Percentiles rank a stretch among this genome's conserved stretches.
These are phyloP conservation scores for Gila robusta DNA, from an alignment of 2,797 vertebrate genomes.

Conservation along the genomic window DNA sequence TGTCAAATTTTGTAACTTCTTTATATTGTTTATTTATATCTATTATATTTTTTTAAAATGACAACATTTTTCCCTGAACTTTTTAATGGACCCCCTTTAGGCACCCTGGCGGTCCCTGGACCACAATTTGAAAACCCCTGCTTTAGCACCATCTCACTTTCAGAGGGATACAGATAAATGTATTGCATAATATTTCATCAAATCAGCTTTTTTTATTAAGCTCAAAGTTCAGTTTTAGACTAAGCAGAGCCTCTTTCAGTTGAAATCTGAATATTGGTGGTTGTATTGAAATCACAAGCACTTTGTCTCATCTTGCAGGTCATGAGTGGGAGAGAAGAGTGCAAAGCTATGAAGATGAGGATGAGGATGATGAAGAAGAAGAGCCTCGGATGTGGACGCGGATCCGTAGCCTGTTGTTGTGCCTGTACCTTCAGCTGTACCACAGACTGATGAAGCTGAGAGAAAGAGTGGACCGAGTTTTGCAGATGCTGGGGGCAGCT, in stretches of 20 bases:
- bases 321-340: constrained; percentile 73
- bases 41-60: neutral
- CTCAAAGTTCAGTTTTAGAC: neutral
- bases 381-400: constrained; percentile 75
- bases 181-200: neutral
- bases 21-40: neutral
- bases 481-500: constrained; percentile 49
- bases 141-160: neutral
- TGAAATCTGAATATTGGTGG: neutral
- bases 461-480: constrained; percentile 62
- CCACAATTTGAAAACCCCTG: neutral
- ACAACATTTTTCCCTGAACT: neutral
- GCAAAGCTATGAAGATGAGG: constrained; percentile 71
- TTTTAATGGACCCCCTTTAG: neutral
- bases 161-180: neutral
- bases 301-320: constrained; percentile 59
- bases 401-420: constrained; percentile 71
- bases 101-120: neutral
- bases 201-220: neutral
- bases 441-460: constrained; percentile 67
- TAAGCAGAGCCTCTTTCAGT: neutral
- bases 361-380: constrained; percentile 59
- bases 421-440: constrained; percentile 72
- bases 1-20: neutral
- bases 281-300: neutral